Base-by-base conservation (phyloP, 1,140 invertebrate genomes). In the Batillaria attramentaria region DNA sequence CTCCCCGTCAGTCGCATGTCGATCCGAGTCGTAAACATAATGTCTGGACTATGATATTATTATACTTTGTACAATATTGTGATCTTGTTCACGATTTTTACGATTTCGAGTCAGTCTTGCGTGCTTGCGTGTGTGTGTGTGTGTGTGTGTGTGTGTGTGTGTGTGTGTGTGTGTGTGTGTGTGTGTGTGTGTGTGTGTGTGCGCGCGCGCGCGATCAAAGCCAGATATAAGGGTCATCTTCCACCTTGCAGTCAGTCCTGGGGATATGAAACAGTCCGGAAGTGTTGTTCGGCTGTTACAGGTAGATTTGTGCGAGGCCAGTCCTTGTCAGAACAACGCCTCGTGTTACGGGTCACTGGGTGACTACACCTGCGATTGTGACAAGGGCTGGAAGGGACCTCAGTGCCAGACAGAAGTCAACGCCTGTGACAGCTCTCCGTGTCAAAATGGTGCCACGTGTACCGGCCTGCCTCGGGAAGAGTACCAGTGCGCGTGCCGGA, bases 291-390 rank as follows among this genome's bases (percentile, higher is more conserved):
- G 46, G 24, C 10, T 13, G 24, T 50, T 24, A 8, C 42, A 70
- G 68, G 68, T 70, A 42, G 42, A 70, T 31, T 70, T 70, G 41
- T 70, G 68, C n/a, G 41, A 70, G 2, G n/a, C 68, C 68, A 46
- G 33, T n/a, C 68, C 68, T n/a, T 75, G 73, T 39, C 54, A 65
- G 62, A 75, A 75, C 41, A 43, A 33, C 4, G 73, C 73, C 1
- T n/a, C 54, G 3, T 75, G 73, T n/a, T 42, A 60, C 37, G 54
- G n/a, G n/a, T 43, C 54, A 5, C 3, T 75, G 13, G 57, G 31
- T 18, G 73, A 81, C 57, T 81, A 81, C 66, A 77, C 69, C 28
- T 73, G 79, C 68, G 42, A 24, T n/a, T 75, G 73, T 39, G 8
- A 33, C 10, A 20, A n/a, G 18, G 73, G 73, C 37, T 75, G 73